Base-by-base conservation (phyloP, 1,140 invertebrate species). In the Diprion similis region DNA sequence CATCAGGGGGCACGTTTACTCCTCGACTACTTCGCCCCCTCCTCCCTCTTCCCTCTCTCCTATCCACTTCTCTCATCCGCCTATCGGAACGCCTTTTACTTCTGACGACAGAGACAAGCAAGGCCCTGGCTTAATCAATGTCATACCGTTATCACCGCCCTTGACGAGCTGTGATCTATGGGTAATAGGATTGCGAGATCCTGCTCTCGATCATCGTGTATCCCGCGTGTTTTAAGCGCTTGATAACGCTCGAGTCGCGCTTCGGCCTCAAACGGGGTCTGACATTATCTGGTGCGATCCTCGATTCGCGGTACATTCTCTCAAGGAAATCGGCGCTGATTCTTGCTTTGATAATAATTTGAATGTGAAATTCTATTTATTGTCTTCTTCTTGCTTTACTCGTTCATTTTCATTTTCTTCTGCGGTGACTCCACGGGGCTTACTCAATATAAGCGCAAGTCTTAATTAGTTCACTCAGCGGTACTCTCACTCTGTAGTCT, bases 151-250 rank as follows among this genome's bases (percentile, higher is more conserved):
- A 70, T 70, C 69, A 70, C 11, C 19, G 69, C 13, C 51, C 51
- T 37, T 48, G 69, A 70, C 69, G 69, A 70, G 69, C 69, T 8
- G 69, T 70, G 69, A 70, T 70, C 69, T 70, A 68, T 68, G 37
- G 66, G 6, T 68, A 68, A 68, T 45, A 17, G 51, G 51, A 59
- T 59, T 59, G 15, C 66, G 18, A 4, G 13, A 18, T 18, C 11
- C 66, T 17, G 17, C 59, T 7, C 59, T 24, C 24, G 11, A 15
- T 24, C n/a, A 68, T 15, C 37, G 10, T 46, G n/a, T 46, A 37
- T 0, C 24, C 24, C n/a, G 24, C 13, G 6, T 70, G 15, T 68
- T 17, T 15, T 19, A 37, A 48, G 46, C 18, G 8, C 51, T 59
- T 59, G 51, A 59, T 59, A 59, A 59, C 6, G 51, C n/a, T 37